Percentiles rank a stretch among this genome's conserved stretches.
Conservation (phyloP, 2,113 vertebrate species). For the Nesospiza acunhae region DNA sequence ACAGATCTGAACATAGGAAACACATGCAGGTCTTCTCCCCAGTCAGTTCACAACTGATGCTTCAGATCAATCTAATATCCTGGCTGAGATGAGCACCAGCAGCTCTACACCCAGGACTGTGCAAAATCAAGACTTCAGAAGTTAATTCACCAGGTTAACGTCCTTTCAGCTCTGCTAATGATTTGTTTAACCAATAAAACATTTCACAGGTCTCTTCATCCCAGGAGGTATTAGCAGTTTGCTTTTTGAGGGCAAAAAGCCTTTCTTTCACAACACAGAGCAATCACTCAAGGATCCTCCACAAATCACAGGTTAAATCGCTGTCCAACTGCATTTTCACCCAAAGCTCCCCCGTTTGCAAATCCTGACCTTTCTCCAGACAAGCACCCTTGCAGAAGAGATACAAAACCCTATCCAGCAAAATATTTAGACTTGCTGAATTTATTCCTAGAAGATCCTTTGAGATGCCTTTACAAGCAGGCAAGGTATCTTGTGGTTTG, state of each 20-base stretch:
- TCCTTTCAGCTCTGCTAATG: background rate
- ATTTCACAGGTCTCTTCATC: background rate
- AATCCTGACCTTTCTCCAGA: background rate
- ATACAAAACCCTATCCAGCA: background rate
- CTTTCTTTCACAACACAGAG: background rate
- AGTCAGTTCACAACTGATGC: background rate
- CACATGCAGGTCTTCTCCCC: background rate
- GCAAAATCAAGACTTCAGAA: background rate
- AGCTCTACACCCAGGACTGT: background rate
- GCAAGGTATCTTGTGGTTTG: background rate
- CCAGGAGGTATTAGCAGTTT: background rate
- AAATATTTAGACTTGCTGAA: background rate
- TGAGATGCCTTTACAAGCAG: background rate
- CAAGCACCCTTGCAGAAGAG: background rate
- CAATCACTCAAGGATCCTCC: background rate
- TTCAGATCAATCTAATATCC: background rate
- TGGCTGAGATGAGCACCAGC: background rate
- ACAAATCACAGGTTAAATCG: background rate
- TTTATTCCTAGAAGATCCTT: background rate
- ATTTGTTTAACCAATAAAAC: background rate
- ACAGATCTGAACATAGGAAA: background rate
- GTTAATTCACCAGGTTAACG: background rate
- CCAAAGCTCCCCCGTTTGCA: accelerated
- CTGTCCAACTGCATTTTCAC: background rate
- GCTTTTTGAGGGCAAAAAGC: background rate